A percentile compares a stretch with the other conserved stretches of the same genome.
Evolutionary conservation across 2,797 vertebrate species (phyloP).

Genomic region (Oophaga sylvatica): DNA sequence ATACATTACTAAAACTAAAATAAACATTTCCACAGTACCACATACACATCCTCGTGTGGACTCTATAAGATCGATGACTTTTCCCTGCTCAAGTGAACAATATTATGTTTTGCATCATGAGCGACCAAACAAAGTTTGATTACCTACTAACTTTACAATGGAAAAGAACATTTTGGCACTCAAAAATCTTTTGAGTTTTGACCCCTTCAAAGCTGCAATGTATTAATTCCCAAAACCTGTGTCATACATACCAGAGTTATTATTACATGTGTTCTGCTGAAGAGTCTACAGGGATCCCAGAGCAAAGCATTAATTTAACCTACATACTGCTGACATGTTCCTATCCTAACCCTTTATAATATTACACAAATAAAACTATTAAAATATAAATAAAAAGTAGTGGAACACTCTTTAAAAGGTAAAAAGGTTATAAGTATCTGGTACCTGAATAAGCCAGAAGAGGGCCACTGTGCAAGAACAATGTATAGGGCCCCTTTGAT

Average conservation of each 20-base stretch:
- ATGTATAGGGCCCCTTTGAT: too few relatives aligned
- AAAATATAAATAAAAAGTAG: too few relatives aligned
- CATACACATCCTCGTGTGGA: neutral
- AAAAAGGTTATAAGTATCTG: too few relatives aligned
- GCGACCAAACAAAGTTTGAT: neutral
- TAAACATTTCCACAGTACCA: conserved; percentile 1
- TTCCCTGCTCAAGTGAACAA: too few relatives aligned
- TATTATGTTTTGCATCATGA: neutral
- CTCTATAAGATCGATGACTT: neutral
- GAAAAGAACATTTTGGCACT: conserved; percentile 7
- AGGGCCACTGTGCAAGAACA: too few relatives aligned
- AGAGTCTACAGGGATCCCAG: neutral
- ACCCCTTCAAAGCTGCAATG: neutral
- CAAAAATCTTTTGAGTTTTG: neutral
- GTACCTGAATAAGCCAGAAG: too few relatives aligned
- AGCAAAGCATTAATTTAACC: neutral
- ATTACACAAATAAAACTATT: too few relatives aligned
- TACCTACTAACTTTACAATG: conserved; percentile 3
- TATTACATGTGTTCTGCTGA: neutral
- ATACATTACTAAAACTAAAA: neutral
- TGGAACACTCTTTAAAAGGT: too few relatives aligned
- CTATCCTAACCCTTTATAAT: neutral
- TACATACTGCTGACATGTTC: neutral
- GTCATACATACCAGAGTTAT: conserved; percentile 37
- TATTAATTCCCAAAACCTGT: conserved; percentile 10